Evolutionary conservation across 1,140 invertebrate species (phyloP), one percentile per base, ranked within the genome.

Genomic region (Drosophila parvula): DNA sequence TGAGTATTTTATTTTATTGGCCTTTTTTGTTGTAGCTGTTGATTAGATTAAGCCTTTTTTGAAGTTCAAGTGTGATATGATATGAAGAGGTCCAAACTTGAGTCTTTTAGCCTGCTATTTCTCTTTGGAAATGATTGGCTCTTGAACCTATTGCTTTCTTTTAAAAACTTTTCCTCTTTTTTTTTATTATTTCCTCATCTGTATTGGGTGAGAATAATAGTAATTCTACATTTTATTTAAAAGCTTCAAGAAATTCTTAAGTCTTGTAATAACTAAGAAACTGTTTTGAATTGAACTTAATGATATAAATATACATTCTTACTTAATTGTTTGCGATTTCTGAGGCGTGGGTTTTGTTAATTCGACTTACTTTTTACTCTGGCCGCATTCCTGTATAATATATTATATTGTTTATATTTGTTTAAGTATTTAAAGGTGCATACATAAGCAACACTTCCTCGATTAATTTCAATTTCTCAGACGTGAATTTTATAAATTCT

Each of bases 1-100:
- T 4, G 18, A n/a, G n/a, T 45, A 18, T 69, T 45, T 36, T 41
- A n/a, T 44, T 48, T 36, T 12, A 30, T 48, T 53, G 65, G 30
- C 61, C 10, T 67, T 69, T 58, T 61, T 45, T 65, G 38, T 22
- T 60, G 28, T 32, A 28, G 28, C 28, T 34, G 28, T 61, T 47
- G 83, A 88, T 85, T 76, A 85, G 83, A 81, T 86, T 86, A 86
- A 64, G 53, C 18, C 16, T 28, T 74, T 18, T 71, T 68, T 77
- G 81, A 84, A 86, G 82, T 86, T 85, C 62, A 85, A 59, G 79
- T 68, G 62, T 34, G 68, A 65, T 80, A 38, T 34, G 68, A 30
- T 44, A 43, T 43, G n/a, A 43, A 44, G 14, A 34, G 16, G 58
- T 30, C 14, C 22, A 10, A 55, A 55, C 34, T 55, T 3, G 22